phyloP scores from a whole-genome alignment of 1,140 invertebrate species.

The Drosophila orosa region DNA sequence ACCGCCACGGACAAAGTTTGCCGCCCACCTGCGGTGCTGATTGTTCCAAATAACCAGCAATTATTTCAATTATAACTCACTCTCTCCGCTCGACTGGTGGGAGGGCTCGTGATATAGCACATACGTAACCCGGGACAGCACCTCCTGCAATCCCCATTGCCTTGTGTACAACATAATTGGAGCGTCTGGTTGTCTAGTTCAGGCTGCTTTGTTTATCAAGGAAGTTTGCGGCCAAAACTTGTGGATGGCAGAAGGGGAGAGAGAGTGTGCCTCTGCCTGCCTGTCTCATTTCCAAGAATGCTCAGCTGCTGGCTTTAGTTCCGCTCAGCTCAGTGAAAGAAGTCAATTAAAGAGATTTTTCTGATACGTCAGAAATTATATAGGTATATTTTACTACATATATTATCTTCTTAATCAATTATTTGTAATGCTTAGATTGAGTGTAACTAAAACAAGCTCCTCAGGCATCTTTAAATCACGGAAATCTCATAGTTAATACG shows the following conservation, averaged over 20 bases:
- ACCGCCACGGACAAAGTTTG: conserved; percentile 31
- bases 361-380: no score
- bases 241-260: not conserved
- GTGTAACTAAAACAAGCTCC: not conserved
- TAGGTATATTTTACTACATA: not conserved
- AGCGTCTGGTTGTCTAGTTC: conserved; percentile 29
- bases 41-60: conserved; percentile 60
- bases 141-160: conserved; percentile 19
- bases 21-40: conserved; percentile 46
- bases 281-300: not conserved
- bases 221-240: conserved; percentile 12
- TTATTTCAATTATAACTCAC: conserved; percentile 54
- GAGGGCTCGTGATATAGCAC: conserved; percentile 8
- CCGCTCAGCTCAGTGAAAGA: not conserved
- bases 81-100: not conserved
- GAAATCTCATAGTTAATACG: not conserved
- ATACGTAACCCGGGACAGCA: not conserved
- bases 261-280: not conserved
- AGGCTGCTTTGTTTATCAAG: conserved; percentile 23
- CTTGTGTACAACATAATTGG: conserved; percentile 43
- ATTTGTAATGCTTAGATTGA: not conserved
- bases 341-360: not conserved
- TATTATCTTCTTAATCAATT: not conserved
- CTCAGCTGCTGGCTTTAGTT: not conserved
- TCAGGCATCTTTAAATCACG: no score